A percentile compares a stretch with the other conserved stretches of the same genome.
Evolutionary conservation across 2,888 invertebrate species (phyloP).

Genomic region (Eupeodes latifasciatus): DNA sequence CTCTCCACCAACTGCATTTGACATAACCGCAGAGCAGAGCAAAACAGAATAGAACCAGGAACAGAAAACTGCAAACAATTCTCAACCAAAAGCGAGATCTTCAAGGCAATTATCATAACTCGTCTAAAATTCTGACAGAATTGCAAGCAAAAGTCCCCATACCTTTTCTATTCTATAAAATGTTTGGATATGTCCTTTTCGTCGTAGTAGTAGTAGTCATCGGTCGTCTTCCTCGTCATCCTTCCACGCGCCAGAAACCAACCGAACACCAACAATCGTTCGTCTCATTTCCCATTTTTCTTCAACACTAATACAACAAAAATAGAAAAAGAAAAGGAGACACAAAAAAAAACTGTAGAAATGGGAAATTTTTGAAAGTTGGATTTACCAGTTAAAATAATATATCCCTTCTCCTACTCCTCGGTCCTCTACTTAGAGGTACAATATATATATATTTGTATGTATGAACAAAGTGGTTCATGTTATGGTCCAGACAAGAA

Average conservation of each 20-base stretch:
- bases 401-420: conserved; percentile 40
- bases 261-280: conserved; percentile 47
- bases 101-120: conserved; percentile 75
- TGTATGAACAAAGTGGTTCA: conserved; percentile 31
- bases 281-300: conserved; percentile 37
- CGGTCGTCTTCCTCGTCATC: conserved; percentile 3
- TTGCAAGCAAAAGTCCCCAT: conserved; percentile 33
- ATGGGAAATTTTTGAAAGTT: conserved; percentile 67
- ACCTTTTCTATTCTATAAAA: not conserved
- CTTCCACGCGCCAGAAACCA: conserved; percentile 23
- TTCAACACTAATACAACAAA: not conserved
- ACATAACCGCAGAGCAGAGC: conserved; percentile 59
- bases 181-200: conserved; percentile 4
- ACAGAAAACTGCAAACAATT: conserved; percentile 66
- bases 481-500: conserved; percentile 51
- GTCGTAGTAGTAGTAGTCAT: no score
- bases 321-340: not conserved
- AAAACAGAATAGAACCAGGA: not conserved
- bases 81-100: conserved; percentile 37
- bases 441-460: not conserved
- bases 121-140: conserved; percentile 72
- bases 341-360: conserved; percentile 6
- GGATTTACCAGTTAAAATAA: conserved; percentile 72
- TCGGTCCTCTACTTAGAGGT: no score
- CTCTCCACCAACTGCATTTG: conserved; percentile 58